These are phyloP conservation scores for Corythoichthys haematopterus DNA, from an alignment of 2,113 vertebrate species.

Conservation along the genomic window DNA sequence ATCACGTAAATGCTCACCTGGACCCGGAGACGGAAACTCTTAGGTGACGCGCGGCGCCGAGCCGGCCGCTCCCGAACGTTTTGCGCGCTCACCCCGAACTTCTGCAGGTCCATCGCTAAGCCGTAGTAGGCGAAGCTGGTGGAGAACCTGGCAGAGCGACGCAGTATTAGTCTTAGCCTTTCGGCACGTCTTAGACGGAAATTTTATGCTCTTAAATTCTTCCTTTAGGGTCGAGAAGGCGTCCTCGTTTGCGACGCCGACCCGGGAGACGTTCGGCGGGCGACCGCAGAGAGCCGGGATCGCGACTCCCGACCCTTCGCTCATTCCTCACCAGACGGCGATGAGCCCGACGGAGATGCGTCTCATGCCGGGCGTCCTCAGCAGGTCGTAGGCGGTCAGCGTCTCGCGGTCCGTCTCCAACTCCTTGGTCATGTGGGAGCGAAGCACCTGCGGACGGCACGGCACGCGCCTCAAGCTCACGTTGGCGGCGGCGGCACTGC, in stretches of 20 bases:
- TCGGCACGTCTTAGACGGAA: no score
- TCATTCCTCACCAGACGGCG: constrained; percentile 65
- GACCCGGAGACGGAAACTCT: background rate
- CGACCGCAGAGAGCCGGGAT: background rate
- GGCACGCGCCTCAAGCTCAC: background rate
- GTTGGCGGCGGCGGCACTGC: no score
- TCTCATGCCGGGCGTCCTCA: constrained; percentile 63
- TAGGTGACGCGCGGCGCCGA: background rate
- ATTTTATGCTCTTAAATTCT: no score
- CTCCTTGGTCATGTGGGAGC: constrained; percentile 77
- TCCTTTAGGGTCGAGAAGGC: no score
- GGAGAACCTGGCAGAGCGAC: constrained; percentile 68
- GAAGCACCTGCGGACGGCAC: constrained; percentile 66
- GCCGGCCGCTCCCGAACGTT: background rate
- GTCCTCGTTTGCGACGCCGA: no score
- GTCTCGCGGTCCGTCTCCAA: constrained; percentile 13
- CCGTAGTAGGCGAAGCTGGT: constrained; percentile 92
- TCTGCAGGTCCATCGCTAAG: constrained; percentile 88
- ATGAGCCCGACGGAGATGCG: constrained; percentile 72
- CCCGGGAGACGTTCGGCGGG: no score
- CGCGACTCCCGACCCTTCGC: background rate
- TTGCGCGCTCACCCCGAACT: constrained; percentile 74
- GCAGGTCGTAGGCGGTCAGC: constrained; percentile 59
- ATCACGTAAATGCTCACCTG: constrained; percentile 85
- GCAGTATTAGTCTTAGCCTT: background rate